Evolutionary conservation across 1,140 invertebrate species (phyloP).

Genomic region (Pentalonia nigronervosa): DNA sequence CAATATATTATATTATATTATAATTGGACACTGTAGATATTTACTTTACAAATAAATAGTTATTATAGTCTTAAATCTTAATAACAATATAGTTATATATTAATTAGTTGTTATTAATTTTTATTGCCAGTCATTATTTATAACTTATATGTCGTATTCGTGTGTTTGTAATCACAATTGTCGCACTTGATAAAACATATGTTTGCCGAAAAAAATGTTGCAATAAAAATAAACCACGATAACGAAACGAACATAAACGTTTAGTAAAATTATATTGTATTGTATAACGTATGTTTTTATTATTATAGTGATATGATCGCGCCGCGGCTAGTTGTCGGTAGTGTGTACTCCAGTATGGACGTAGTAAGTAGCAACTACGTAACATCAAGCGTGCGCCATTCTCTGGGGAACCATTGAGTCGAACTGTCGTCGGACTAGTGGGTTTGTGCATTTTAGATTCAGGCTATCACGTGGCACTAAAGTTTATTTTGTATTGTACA

Average conservation of each 20-base stretch:
- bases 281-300: neutral
- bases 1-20: neutral
- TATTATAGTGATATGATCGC: neutral
- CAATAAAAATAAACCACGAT: neutral
- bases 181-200: neutral
- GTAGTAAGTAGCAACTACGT: neutral
- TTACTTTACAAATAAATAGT: neutral
- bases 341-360: neutral
- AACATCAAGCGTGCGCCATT: slow-evolving; percentile 42
- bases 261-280: neutral
- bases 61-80: neutral
- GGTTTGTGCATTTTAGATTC: neutral
- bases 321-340: neutral
- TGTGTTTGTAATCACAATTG: neutral
- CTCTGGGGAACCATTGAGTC: slow-evolving; percentile 51
- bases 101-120: slow-evolving; percentile 3
- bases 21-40: neutral
- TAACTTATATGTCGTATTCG: neutral
- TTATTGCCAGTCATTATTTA: neutral
- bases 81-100: neutral
- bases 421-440: neutral
- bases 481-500: neutral
- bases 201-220: neutral
- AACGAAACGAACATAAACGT: neutral
- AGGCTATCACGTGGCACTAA: slow-evolving; percentile 17